Evolutionary conservation across 1,140 invertebrate genomes (phyloP), one percentile per base, ranked within the genome.

Genomic region (Eriosoma lanigerum): DNA sequence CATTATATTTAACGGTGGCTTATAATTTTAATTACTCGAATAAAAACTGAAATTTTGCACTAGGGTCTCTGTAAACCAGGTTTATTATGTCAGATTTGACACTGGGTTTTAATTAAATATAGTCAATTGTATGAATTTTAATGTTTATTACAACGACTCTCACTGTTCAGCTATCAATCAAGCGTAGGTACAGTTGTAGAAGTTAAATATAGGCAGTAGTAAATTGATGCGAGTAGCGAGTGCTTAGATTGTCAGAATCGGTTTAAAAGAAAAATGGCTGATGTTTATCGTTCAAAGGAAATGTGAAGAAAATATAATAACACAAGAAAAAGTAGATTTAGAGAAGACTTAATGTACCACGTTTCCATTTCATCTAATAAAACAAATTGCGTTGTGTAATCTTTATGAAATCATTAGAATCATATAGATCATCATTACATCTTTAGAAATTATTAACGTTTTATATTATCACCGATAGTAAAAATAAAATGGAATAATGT

Each of bases 81-180:
- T 62, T 78, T 62, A 78, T 24, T 62, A 60, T 62, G 56, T 62
- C 13, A 24, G 56, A 76, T 62, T 78, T 78, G 56, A 46, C 56
- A 26, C 21, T 15, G 15, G 38, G 17, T 62, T 78, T 62, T 78
- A 78, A 78, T 78, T 78, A 78, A 78, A 78, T 54, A 78, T 46
- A 60, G 46, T 62, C 64, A 17, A n/a, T 68, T 17, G 24, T 68
- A 48, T 17, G 44, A 21, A 38, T 9, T 48, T 66, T 68, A 48
- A 68, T 24, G n/a, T 12, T 19, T 17, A 62, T 62, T 62, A 62
- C 60, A 21, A 68, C 21, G 17, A 48, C 44, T 48, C 6, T 26
- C 38, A 1, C 38, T 26, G 8, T 17, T 68, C 21, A 15, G 21
- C 38, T 48, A 68, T 68, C 44, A 68, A 48, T 68, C 66, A 48